Evolutionary conservation across 2,888 invertebrate species (phyloP).

Genomic region (Sarcophaga rosellei): DNA sequence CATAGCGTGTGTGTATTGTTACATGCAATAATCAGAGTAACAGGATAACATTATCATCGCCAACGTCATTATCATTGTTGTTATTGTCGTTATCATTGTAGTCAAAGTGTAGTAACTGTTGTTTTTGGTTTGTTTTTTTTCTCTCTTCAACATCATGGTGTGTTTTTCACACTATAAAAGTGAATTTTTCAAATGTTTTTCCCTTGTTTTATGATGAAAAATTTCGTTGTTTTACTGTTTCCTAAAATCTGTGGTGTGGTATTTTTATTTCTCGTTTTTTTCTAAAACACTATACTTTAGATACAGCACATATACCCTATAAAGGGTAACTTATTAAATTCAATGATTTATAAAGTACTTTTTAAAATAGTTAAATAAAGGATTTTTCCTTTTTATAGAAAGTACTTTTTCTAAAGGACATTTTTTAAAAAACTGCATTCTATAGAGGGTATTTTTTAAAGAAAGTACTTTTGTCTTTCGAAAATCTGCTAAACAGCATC

Average conservation of each 20-base stretch:
- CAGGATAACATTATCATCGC: conserved; percentile 45
- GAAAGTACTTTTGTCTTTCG: no score
- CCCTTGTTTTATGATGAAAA: conserved; percentile 25
- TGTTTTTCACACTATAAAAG: conserved; percentile 70
- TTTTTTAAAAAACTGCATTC: no score
- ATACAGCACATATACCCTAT: neutral
- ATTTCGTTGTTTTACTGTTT: conserved; percentile 42
- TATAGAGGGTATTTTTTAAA: no score
- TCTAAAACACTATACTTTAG: neutral
- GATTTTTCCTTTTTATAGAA: no score
- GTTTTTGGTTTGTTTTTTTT: no score
- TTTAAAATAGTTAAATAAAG: no score
- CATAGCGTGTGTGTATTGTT: neutral
- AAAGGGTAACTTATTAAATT: neutral
- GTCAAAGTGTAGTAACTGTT: neutral
- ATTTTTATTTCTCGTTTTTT: neutral
- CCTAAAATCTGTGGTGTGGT: conserved; percentile 35
- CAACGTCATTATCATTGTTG: neutral
- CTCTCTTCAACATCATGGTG: neutral
- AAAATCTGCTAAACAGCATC: no score
- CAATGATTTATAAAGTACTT: no score
- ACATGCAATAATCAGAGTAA: conserved; percentile 12
- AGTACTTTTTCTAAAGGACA: no score
- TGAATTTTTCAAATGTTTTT: conserved; percentile 78
- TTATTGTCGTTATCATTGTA: conserved; percentile 44